phyloP scores from a whole-genome alignment of 2,113 vertebrate species.

The Lota lota region DNA sequence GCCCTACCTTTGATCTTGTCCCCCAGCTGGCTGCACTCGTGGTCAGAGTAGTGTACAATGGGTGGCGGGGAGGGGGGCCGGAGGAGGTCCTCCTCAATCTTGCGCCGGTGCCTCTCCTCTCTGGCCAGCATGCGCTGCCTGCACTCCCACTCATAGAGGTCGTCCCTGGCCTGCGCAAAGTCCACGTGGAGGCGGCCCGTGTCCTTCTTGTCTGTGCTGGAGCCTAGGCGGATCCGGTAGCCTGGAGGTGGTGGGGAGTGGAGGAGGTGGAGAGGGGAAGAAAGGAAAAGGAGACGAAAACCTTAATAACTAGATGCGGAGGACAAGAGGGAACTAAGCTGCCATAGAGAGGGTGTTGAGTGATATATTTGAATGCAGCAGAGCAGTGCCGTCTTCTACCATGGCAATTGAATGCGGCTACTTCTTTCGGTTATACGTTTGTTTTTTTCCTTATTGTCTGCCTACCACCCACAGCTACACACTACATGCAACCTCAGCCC shows the following conservation, averaged over 20 bases:
- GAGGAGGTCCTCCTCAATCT: slow-evolving; percentile 85
- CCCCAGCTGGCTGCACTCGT: slow-evolving; percentile 88
- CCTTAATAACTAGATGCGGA: no score
- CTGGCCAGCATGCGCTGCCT: slow-evolving; percentile 90
- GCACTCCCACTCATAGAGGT: slow-evolving; percentile 97
- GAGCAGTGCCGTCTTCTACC: no score
- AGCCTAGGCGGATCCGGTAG: slow-evolving; percentile 90
- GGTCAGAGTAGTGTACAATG: slow-evolving; percentile 92
- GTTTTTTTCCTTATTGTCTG: no score
- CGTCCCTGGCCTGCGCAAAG: slow-evolving; percentile 92
- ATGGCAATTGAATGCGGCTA: no score
- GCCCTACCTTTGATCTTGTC: slow-evolving; percentile 91
- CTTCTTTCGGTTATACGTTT: no score
- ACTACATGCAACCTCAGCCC: no score
- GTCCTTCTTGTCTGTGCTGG: slow-evolving; percentile 96
- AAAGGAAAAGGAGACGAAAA: not conserved
- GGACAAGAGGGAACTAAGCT: no score
- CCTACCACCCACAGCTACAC: no score
- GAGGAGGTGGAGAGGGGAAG: not conserved
- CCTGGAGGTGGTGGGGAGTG: slow-evolving; percentile 62
- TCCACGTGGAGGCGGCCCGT: slow-evolving; percentile 91
- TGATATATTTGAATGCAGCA: no score
- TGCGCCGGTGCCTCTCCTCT: slow-evolving; percentile 88
- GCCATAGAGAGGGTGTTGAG: no score
- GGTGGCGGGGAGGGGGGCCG: slow-evolving; percentile 88